These are phyloP conservation scores for Diarsia mendica DNA, from an alignment of 2,888 invertebrate genomes.

Conservation along the genomic window DNA sequence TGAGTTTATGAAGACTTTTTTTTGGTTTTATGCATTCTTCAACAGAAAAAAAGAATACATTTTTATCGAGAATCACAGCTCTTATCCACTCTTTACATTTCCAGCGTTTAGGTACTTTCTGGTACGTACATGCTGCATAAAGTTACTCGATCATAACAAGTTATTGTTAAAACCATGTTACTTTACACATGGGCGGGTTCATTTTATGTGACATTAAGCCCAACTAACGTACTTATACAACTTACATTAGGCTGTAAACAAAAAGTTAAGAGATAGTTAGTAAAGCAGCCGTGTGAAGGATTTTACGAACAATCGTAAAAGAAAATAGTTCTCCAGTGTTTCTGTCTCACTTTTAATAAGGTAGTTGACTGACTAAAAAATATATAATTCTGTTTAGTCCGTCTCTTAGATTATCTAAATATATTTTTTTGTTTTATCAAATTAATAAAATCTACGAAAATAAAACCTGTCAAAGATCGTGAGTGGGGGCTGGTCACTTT, in stretches of 20 bases:
- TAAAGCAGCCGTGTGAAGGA: constrained; percentile 5
- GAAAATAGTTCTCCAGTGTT: constrained; percentile 3
- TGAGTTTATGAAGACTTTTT: too few relatives aligned
- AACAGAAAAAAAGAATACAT: too few relatives aligned
- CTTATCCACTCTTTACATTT: too few relatives aligned
- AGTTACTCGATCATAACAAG: constrained; percentile 23
- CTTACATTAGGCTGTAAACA: constrained; percentile 25
- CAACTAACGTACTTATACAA: constrained; percentile 18
- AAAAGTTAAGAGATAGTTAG: constrained; percentile 20
- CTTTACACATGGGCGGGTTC: constrained; percentile 8
- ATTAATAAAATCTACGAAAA: too few relatives aligned
- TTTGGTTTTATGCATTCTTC: too few relatives aligned
- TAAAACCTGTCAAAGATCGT: too few relatives aligned
- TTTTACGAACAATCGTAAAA: constrained; percentile 8
- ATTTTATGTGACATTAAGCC: constrained; percentile 27
- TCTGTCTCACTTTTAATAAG: constrained; percentile 7
- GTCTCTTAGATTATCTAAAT: too few relatives aligned
- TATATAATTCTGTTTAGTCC: too few relatives aligned
- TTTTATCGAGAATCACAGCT: too few relatives aligned
- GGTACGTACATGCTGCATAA: neutral
- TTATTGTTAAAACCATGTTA: constrained; percentile 12
- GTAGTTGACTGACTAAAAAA: too few relatives aligned
- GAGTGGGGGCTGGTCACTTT: too few relatives aligned
- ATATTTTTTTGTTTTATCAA: too few relatives aligned
- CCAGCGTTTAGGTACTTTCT: neutral